Base-by-base conservation (phyloP, 2,888 invertebrate species). In the Drosophila flavopinicola region DNA sequence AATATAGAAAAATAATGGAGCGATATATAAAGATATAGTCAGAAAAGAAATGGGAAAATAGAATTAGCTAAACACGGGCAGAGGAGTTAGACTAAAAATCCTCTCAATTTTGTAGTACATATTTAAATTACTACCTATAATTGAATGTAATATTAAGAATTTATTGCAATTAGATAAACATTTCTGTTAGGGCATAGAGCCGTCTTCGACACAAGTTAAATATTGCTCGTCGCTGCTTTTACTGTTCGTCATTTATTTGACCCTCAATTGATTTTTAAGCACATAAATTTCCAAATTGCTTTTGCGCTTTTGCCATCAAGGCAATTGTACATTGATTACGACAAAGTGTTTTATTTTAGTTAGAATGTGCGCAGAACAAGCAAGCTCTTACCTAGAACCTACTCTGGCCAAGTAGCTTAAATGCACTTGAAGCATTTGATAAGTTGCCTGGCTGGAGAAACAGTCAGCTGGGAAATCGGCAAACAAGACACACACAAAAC, bases 241-340 rank as follows among this genome's bases (percentile, higher is more conserved):
- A n/a, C 4, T 61, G 39, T 32, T 59, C 41, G 35, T 23, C 42
- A 29, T 42, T 38, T 17, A 37, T 9, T 17, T 9, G 23, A 6
- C 15, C 24, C 39, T 27, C 71, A 79, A 68, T 65, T 60, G 52
- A 72, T 72, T 72, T 75, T 71, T 37, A 53, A 48, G 38, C 15
- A 32, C 25, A n/a, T 27, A 33, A 42, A 24, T 52, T 52, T 29
- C n/a, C 42, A 33, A 65, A 38, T 23, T 37, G 27, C 15, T 24
- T 24, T 11, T n/a, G 11, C 9, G n/a, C 9, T 42, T 42, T 33
- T 10, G n/a, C 33, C 37, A 48, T n/a, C 29, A 13, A 20, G n/a
- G 10, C 7, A 42, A 11, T 39, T 49, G 30, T 30, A 15, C 23
- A 44, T 58, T 45, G 58, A 47, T 56, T 57, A 15, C 39, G 25